Conservation (phyloP, 2,113 vertebrate species). For the Sigmodon hispidus region DNA sequence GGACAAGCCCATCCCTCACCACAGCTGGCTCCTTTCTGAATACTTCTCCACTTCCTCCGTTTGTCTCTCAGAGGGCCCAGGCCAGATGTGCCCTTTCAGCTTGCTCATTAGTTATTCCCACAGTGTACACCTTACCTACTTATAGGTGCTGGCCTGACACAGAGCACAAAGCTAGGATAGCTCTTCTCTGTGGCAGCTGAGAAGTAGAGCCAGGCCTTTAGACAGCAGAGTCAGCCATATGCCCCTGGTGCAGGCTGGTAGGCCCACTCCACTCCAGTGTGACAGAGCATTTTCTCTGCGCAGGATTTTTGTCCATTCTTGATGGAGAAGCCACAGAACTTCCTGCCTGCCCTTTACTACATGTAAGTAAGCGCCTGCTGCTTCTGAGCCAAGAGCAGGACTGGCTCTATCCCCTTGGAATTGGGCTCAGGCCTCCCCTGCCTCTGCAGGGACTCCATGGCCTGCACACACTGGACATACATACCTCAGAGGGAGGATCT, state of each 20-base stretch:
- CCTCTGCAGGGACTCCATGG: background rate
- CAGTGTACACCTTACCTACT: background rate
- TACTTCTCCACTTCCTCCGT: background rate
- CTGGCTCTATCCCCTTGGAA: background rate
- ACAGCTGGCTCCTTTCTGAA: background rate
- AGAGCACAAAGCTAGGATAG: background rate
- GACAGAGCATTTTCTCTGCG: background rate
- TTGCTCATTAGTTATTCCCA: background rate
- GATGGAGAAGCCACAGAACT: conserved; percentile 27
- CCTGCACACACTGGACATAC: background rate
- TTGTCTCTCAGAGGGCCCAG: background rate
- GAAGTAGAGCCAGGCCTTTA: background rate
- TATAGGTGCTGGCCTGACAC: conserved; percentile 49
- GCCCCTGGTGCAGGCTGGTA: background rate
- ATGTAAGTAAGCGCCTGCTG: conserved; percentile 3
- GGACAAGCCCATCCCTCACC: background rate
- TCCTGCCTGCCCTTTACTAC: background rate
- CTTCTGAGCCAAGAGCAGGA: conserved; percentile 27
- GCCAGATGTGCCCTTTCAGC: background rate
- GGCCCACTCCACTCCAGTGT: background rate
- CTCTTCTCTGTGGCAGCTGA: background rate
- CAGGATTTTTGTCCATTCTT: background rate
- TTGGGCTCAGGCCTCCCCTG: background rate
- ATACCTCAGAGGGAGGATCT: conserved; percentile 32
- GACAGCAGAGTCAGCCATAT: background rate